Conservation (phyloP, 2,888 invertebrate genomes). For the Eupithecia centaureata region DNA sequence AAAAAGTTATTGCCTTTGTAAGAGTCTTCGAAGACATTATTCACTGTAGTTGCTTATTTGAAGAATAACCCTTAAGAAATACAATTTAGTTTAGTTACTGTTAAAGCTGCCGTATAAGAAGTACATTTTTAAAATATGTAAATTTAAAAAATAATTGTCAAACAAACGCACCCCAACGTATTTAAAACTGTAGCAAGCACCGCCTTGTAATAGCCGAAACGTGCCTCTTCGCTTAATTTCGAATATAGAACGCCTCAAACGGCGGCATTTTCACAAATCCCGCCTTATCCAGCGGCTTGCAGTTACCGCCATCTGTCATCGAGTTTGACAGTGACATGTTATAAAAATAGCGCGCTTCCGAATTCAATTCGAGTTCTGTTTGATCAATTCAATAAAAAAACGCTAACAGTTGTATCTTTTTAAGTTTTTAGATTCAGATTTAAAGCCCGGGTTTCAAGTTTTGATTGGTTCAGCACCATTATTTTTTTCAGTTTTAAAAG, state of each 20-base stretch:
- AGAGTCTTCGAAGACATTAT: neutral
- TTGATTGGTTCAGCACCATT: neutral
- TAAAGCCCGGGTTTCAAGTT: neutral
- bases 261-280: constrained; percentile 58
- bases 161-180: constrained; percentile 49
- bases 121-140: constrained; percentile 24
- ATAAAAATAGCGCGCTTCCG: constrained; percentile 66
- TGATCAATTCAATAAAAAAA: constrained; percentile 9
- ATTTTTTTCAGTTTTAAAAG: neutral
- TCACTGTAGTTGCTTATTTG: neutral
- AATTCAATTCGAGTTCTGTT: constrained; percentile 18
- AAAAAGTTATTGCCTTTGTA: neutral
- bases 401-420: constrained; percentile 11
- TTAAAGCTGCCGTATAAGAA: neutral
- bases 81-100: neutral
- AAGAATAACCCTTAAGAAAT: neutral
- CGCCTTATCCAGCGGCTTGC: constrained; percentile 57
- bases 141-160: constrained; percentile 49
- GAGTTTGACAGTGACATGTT: constrained; percentile 71
- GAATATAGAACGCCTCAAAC: constrained; percentile 59
- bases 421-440: constrained; percentile 13
- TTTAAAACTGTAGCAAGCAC: constrained; percentile 49
- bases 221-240: constrained; percentile 61
- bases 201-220: constrained; percentile 60
- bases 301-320: constrained; percentile 79